Percentiles rank a stretch among this genome's conserved stretches.
phyloP scores from a whole-genome alignment of 2,888 invertebrate species.

The Drosophila pegasa region DNA sequence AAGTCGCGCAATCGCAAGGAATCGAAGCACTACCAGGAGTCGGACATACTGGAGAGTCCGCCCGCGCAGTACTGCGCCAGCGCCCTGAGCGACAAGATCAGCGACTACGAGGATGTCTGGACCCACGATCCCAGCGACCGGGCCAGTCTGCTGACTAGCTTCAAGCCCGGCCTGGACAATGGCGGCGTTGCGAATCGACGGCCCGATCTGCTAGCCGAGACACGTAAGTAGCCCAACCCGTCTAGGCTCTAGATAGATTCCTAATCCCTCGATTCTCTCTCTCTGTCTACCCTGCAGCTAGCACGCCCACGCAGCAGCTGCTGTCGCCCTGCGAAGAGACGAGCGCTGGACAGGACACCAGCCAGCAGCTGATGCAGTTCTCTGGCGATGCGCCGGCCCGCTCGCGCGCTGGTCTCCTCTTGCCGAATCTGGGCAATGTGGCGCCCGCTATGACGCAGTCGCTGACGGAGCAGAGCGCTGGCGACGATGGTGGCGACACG shows the following conservation, averaged over 20 bases:
- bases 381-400: conserved; percentile 80
- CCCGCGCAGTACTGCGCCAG: conserved; percentile 94
- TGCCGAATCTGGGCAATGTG: conserved; percentile 61
- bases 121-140: conserved; percentile 88
- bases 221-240: conserved; percentile 82
- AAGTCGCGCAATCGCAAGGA: conserved; percentile 86
- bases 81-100: conserved; percentile 95
- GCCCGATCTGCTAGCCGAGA: conserved; percentile 88
- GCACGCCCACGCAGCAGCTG: conserved; percentile 86
- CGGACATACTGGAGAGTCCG: conserved; percentile 93
- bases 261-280: too few species aligned
- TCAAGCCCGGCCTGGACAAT: conserved; percentile 78
- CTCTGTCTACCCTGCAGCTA: conserved; percentile 84
- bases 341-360: conserved; percentile 52
- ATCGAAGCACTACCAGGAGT: conserved; percentile 91
- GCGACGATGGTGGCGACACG: conserved; percentile 77
- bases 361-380: conserved; percentile 79
- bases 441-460: conserved; percentile 69
- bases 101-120: conserved; percentile 98
- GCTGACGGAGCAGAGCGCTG: conserved; percentile 62
- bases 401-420: conserved; percentile 79
- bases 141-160: conserved; percentile 86
- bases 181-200: conserved; percentile 81
- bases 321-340: conserved; percentile 84
- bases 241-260: too few species aligned